Conservation (phyloP, 2,797 vertebrate genomes). For the Onychomys torridus region DNA sequence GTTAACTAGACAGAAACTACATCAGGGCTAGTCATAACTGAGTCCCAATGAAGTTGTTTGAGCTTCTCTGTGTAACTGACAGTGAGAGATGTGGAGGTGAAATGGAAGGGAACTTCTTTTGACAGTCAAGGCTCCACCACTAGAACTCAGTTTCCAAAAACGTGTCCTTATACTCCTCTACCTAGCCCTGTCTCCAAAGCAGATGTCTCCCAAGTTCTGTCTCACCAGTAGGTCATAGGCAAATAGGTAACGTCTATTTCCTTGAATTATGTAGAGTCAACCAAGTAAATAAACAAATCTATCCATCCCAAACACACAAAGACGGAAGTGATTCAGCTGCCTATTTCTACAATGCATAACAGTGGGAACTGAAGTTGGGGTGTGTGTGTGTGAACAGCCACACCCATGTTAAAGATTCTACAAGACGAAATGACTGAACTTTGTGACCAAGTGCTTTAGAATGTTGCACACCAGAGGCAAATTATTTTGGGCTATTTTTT, state of each 20-base stretch:
- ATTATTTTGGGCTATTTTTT: neutral
- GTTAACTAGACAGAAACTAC: slow-evolving; percentile 56
- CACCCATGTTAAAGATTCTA: neutral
- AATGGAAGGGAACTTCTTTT: slow-evolving; percentile 7
- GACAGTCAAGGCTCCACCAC: neutral
- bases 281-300: neutral
- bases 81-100: neutral
- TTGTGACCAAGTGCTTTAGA: neutral
- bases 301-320: neutral
- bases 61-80: slow-evolving; percentile 23
- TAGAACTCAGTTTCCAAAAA: slow-evolving; percentile 9
- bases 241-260: slow-evolving; percentile 11
- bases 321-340: neutral
- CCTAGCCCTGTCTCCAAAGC: neutral
- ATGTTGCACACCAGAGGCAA: neutral
- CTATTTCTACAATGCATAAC: neutral
- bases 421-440: neutral
- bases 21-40: slow-evolving; percentile 19
- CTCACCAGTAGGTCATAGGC: neutral
- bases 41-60: slow-evolving; percentile 61
- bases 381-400: neutral
- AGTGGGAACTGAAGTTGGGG: neutral
- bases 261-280: neutral
- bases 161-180: neutral
- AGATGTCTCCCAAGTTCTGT: neutral